Evolutionary conservation across 2,113 vertebrate genomes (phyloP).

Genomic region (Sisor rabdophorus): DNA sequence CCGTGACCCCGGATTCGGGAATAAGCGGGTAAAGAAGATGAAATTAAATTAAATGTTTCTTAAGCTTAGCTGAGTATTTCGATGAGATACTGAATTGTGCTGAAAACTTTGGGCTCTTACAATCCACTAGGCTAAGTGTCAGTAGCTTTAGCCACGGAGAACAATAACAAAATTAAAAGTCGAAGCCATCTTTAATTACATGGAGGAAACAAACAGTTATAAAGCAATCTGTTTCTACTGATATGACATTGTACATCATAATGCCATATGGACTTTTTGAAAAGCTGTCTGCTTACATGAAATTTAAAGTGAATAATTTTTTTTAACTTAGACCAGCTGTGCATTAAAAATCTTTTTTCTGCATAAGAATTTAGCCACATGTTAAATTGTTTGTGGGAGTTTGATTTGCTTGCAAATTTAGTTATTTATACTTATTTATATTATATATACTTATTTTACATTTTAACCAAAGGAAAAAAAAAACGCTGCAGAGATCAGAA

Average conservation of each 20-base stretch:
- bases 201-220: slow-evolving; percentile 2
- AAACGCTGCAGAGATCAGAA: background rate
- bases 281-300: background rate
- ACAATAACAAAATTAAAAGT: slow-evolving; percentile 6
- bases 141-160: background rate
- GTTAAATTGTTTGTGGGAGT: no score
- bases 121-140: background rate
- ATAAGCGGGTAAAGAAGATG: no score
- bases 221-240: slow-evolving; percentile 9
- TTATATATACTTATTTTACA: no score
- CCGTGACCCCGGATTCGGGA: background rate
- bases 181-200: slow-evolving; percentile 11
- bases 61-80: background rate
- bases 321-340: background rate
- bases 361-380: background rate
- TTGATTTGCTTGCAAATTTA: no score
- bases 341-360: background rate
- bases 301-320: background rate
- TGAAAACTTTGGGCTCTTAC: background rate
- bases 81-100: slow-evolving; percentile 12
- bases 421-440: no score
- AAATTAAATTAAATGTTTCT: background rate
- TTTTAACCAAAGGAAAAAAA: background rate
- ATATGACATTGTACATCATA: background rate
- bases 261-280: background rate